These are phyloP conservation scores for Dendrolimus punctatus DNA, from an alignment of 1,140 invertebrate species.

Conservation along the genomic window DNA sequence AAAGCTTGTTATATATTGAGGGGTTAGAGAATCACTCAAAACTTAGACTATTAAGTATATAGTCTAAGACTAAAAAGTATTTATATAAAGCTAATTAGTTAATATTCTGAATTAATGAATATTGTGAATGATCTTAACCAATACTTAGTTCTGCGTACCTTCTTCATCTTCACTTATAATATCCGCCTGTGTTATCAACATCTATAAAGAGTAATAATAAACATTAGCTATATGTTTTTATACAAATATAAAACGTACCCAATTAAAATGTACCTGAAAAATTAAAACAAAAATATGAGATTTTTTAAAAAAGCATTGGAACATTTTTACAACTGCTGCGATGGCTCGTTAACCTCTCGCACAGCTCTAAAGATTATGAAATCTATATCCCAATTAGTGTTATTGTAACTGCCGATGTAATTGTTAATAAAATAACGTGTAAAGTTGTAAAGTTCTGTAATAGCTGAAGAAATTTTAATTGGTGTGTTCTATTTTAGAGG, in stretches of 20 bases:
- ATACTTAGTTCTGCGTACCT: slow-evolving; percentile 12
- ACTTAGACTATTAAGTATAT: too few relatives aligned
- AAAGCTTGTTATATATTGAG: too few relatives aligned
- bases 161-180: slow-evolving; percentile 18
- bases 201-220: slow-evolving; percentile 11
- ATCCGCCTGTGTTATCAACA: slow-evolving; percentile 12
- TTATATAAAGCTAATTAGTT: too few relatives aligned
- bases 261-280: slow-evolving; percentile 1
- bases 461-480: too few relatives aligned
- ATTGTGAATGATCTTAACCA: too few relatives aligned
- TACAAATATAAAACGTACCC: neutral
- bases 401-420: too few relatives aligned
- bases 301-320: neutral
- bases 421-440: slow-evolving; percentile 11
- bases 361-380: neutral
- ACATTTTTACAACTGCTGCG: neutral
- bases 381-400: too few relatives aligned
- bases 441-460: slow-evolving; percentile 9
- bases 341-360: neutral
- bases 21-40: too few relatives aligned
- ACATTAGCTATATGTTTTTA: too few relatives aligned
- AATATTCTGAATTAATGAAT: too few relatives aligned
- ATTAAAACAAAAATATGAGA: slow-evolving; percentile 1
- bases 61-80: too few relatives aligned
- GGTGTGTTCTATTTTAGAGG: too few relatives aligned